A percentile compares a stretch with the other conserved stretches of the same genome.
phyloP scores from a whole-genome alignment of 2,888 invertebrate species.

The Zygogramma bicolorata region DNA sequence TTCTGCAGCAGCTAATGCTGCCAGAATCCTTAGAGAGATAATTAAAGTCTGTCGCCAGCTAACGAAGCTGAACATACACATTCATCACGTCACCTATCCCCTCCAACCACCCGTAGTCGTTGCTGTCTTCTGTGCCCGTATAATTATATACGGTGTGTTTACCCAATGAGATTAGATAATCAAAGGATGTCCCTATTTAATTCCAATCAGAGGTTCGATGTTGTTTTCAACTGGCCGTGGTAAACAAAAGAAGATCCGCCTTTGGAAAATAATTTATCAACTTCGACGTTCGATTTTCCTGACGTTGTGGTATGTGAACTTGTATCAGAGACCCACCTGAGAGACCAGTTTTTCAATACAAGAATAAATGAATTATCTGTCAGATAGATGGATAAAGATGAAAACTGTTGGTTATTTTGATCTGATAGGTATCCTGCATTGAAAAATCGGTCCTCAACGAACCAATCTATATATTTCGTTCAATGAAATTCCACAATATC shows the following conservation, averaged over 20 bases:
- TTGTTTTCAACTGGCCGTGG: conserved; percentile 34
- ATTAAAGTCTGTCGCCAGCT: conserved; percentile 66
- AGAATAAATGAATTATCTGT: too few species aligned
- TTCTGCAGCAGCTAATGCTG: conserved; percentile 52
- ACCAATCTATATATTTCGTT: too few species aligned
- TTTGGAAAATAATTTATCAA: conserved; percentile 3
- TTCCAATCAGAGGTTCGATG: conserved; percentile 40
- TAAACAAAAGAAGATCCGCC: conserved; percentile 30
- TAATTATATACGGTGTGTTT: conserved; percentile 63
- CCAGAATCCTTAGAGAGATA: conserved; percentile 65
- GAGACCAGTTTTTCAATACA: too few species aligned
- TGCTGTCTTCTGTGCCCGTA: conserved; percentile 53
- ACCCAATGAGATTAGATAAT: conserved; percentile 62
- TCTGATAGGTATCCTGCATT: too few species aligned
- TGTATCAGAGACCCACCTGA: too few species aligned
- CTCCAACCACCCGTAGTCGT: conserved; percentile 37
- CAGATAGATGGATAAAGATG: too few species aligned
- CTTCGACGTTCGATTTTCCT: not conserved
- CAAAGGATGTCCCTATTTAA: conserved; percentile 40
- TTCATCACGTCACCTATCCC: conserved; percentile 58
- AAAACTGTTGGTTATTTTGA: too few species aligned
- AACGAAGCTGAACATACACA: conserved; percentile 65
- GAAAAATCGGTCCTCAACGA: too few species aligned
- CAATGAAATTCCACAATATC: too few species aligned
- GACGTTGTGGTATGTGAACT: too few species aligned